These are phyloP conservation scores for Telmatochromis sp. DNA, from an alignment of 2,113 vertebrate species.

Conservation along the genomic window DNA sequence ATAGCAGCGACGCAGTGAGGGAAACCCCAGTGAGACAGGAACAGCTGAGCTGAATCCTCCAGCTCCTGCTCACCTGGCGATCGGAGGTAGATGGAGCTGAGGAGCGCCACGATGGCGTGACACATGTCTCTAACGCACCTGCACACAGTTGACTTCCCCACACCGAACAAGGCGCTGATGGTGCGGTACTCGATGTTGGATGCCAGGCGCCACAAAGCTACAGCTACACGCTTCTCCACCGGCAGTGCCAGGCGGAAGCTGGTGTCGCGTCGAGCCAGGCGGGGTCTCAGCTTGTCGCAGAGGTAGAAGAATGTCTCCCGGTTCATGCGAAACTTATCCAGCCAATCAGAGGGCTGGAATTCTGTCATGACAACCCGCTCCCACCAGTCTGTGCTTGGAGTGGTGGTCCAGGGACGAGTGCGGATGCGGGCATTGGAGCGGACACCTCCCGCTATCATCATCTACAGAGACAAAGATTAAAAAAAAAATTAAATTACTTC, in stretches of 20 bases:
- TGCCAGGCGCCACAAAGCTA: conserved; percentile 74
- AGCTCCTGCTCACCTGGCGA: conserved; percentile 58
- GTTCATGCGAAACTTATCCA: conserved; percentile 77
- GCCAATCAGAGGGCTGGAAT: conserved; percentile 73
- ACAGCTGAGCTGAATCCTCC: conserved; percentile 56
- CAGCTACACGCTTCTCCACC: conserved; percentile 74
- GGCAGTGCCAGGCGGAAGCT: conserved; percentile 70
- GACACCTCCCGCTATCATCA: conserved; percentile 61
- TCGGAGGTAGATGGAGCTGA: conserved; percentile 64
- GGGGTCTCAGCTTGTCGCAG: conserved; percentile 67
- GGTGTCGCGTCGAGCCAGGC: conserved; percentile 73
- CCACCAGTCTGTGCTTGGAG: conserved; percentile 74
- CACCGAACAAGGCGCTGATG: conserved; percentile 71
- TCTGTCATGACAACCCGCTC: conserved; percentile 73
- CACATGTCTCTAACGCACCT: conserved; percentile 75
- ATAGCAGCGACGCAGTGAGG: conserved; percentile 72
- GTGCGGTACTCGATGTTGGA: conserved; percentile 74
- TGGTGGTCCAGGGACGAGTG: conserved; percentile 68
- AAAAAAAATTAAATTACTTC: background rate
- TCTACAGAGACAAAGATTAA: background rate
- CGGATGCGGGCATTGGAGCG: conserved; percentile 41
- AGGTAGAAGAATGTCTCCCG: conserved; percentile 71
- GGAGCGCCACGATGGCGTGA: conserved; percentile 70
- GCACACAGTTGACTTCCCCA: conserved; percentile 73
- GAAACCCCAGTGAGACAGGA: conserved; percentile 62